Conservation (phyloP, 2,888 invertebrate species). For the Romanomermis culicivorax region DNA sequence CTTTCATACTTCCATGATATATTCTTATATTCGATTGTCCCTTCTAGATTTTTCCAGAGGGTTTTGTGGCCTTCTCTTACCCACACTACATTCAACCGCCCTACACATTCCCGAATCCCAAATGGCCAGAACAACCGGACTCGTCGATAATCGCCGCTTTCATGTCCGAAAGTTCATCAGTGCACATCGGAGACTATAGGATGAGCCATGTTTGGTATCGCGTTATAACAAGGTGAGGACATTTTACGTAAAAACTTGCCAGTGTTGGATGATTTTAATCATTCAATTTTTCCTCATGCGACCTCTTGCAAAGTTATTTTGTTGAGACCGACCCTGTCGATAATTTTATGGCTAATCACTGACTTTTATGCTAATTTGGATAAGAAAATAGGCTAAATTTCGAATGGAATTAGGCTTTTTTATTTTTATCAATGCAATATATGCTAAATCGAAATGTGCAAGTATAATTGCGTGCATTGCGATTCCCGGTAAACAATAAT, state of each 20-base stretch:
- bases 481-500: no score
- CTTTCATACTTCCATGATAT: no score
- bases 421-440: no score
- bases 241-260: background rate
- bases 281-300: background rate
- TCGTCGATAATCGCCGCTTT: slow-evolving; percentile 17
- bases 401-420: no score
- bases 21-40: background rate
- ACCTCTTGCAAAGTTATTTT: no score
- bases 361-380: no score
- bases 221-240: slow-evolving; percentile 10
- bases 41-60: slow-evolving; percentile 18
- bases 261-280: background rate
- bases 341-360: no score
- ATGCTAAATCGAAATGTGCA: no score
- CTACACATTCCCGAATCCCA: slow-evolving; percentile 20
- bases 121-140: slow-evolving; percentile 17
- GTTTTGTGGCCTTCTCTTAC: slow-evolving; percentile 19
- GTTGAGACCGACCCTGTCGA: no score
- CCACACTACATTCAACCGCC: slow-evolving; percentile 20
- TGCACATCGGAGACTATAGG: slow-evolving; percentile 20
- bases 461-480: no score
- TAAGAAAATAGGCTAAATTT: no score
- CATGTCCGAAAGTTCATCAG: slow-evolving; percentile 18
- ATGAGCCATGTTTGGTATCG: slow-evolving; percentile 21